These are phyloP conservation scores for Carpatolechia fugitivella DNA, from an alignment of 2,888 invertebrate species.

Conservation along the genomic window DNA sequence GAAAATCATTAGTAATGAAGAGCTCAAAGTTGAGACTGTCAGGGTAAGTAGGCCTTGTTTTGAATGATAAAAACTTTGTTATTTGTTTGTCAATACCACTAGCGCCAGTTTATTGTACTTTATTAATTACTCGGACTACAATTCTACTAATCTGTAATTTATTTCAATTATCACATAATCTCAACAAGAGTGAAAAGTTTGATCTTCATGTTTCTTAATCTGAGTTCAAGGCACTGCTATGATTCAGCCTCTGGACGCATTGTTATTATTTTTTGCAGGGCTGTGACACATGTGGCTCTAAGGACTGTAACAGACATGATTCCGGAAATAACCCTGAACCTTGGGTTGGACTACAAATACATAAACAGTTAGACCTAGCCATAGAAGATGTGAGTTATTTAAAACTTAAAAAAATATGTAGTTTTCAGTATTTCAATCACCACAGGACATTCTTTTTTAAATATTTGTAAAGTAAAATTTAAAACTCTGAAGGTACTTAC, in stretches of 20 bases:
- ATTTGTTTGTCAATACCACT: conserved; percentile 31
- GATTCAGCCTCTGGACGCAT: not conserved
- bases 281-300: conserved; percentile 81
- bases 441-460: too few relatives aligned
- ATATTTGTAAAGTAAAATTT: too few relatives aligned
- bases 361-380: conserved; percentile 85
- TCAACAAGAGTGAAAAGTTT: not conserved
- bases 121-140: not conserved
- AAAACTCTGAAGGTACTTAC: too few relatives aligned
- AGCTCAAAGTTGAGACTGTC: conserved; percentile 35
- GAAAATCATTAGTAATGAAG: conserved; percentile 37
- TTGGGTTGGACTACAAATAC: conserved; percentile 83
- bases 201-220: not conserved
- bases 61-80: conserved; percentile 24
- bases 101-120: conserved; percentile 30
- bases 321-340: conserved; percentile 73
- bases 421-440: too few relatives aligned
- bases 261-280: conserved; percentile 37
- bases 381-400: conserved; percentile 84
- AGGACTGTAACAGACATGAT: conserved; percentile 79
- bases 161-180: conserved; percentile 1
- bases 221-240: not conserved
- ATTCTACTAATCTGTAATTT: not conserved
- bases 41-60: conserved; percentile 48
- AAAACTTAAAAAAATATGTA: too few relatives aligned